Evolutionary conservation across 2,797 vertebrate species (phyloP).

Genomic region (Coracias cyanogaster): DNA sequence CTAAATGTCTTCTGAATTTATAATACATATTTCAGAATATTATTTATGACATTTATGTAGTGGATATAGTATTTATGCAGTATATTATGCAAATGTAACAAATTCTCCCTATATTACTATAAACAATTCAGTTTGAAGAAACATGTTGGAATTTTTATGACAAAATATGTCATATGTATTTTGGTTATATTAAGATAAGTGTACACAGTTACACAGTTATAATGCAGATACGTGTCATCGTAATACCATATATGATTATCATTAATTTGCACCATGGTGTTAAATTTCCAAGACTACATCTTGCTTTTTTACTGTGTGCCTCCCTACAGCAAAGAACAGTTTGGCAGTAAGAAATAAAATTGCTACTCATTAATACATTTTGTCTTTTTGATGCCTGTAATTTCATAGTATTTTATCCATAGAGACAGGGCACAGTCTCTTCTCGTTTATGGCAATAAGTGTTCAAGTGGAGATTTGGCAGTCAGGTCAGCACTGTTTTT

Average conservation of each 20-base stretch:
- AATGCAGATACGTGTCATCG: neutral
- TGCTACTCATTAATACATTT: neutral
- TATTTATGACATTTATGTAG: neutral
- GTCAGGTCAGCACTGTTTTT: neutral
- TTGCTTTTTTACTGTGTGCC: neutral
- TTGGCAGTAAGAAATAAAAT: neutral
- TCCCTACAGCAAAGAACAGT: neutral
- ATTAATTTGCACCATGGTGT: neutral
- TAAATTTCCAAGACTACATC: neutral
- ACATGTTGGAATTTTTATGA: neutral
- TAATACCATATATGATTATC: neutral
- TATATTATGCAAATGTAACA: neutral
- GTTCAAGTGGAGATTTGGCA: neutral
- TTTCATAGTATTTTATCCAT: neutral
- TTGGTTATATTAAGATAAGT: neutral
- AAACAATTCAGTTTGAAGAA: neutral
- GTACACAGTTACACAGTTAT: neutral
- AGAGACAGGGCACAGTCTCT: neutral
- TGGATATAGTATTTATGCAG: neutral
- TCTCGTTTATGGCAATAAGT: neutral
- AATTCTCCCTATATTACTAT: neutral
- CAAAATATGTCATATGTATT: neutral
- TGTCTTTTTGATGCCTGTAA: neutral
- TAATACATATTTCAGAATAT: neutral
- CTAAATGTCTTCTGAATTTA: neutral